phyloP scores from a whole-genome alignment of 2,888 invertebrate genomes.

The Leistus spinibarbis region DNA sequence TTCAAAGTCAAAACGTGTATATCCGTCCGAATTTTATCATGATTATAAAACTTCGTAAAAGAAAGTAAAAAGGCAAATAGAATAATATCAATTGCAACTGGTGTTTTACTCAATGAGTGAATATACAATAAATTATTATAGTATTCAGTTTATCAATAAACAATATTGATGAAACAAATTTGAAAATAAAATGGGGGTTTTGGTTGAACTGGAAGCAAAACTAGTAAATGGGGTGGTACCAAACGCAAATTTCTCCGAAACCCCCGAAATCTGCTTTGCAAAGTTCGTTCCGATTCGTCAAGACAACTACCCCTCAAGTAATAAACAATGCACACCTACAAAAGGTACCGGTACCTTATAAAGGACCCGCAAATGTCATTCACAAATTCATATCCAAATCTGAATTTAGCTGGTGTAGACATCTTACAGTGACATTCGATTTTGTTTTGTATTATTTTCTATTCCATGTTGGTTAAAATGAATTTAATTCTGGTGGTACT shows the following conservation, averaged over 20 bases:
- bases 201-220: too few relatives aligned
- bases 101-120: too few relatives aligned
- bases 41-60: too few relatives aligned
- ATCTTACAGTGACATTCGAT: too few relatives aligned
- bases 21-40: too few relatives aligned
- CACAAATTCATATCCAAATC: neutral
- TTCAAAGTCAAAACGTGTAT: too few relatives aligned
- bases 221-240: neutral
- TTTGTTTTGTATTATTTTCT: neutral
- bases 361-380: neutral
- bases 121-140: too few relatives aligned
- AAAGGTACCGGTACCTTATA: neutral
- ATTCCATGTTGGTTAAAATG: neutral
- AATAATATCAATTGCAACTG: too few relatives aligned
- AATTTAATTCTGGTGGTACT: constrained; percentile 14
- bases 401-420: neutral
- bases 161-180: too few relatives aligned
- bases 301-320: neutral
- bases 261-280: neutral
- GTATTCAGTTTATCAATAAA: too few relatives aligned
- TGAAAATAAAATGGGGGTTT: too few relatives aligned
- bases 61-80: too few relatives aligned
- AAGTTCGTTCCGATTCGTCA: neutral
- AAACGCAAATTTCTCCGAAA: neutral
- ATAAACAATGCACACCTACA: neutral